Evolutionary conservation across 2,888 invertebrate species (phyloP), one percentile per base, ranked within the genome.

Genomic region (Cerceris ruficornis): DNA sequence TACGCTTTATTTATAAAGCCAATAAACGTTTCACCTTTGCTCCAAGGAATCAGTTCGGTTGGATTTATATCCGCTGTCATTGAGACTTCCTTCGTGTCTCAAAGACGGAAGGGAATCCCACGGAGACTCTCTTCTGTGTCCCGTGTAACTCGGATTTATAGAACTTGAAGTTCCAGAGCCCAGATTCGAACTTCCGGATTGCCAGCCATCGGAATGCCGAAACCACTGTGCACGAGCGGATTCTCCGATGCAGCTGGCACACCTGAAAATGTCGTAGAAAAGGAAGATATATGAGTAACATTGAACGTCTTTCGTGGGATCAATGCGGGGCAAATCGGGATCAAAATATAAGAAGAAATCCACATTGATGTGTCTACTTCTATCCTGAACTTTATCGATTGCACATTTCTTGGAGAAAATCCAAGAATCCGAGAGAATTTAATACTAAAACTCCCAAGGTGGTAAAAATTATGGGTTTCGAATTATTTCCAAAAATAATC

Each of bases 191-290:
- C 95, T 95, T 76, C 95, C 96, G 54, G 96, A 95, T 81, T 96
- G 95, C 97, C 97, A 97, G 60, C 97, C 97, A 90, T 97, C 97
- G 54, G 97, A 97, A 93, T 97, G 97, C 14, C 97, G 95, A 93
- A 97, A 97, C 97, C 97, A 97, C 88, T 97, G 97, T 78, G 96
- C 96, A 42, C 97, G 95, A 77, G 97, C 96, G 39, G 97, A 96
- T 93, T 97, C 97, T n/a, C 97, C 97, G 92, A 97, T 96, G 93
- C 97, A 97, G 61, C 96, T 96, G 77, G 97, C 96, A 91, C 97
- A 97, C 86, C 97, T 92, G 80, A 14, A 80, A 83, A 60, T 42
- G 15, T 62, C 14, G n/a, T n/a, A 68, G 17, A 9, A 6, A 17
- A 9, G 2, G 28, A 28, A 28, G 28, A 28, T 28, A 28, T 28